Percentiles rank a stretch among this genome's conserved stretches.
phyloP scores from a whole-genome alignment of 2,888 invertebrate genomes.

The Myopa testacea region DNA sequence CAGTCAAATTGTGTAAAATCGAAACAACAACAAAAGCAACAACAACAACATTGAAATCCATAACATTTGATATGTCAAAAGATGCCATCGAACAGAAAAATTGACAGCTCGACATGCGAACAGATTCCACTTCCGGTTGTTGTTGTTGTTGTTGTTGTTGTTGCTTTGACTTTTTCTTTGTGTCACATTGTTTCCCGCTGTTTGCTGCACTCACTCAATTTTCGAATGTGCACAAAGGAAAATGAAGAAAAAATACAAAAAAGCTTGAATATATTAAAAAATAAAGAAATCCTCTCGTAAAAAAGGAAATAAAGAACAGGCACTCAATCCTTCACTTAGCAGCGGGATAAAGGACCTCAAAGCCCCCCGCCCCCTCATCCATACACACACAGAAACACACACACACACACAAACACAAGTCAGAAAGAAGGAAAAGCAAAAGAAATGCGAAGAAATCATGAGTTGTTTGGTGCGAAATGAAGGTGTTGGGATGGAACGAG shows the following conservation, averaged over 20 bases:
- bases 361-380: background rate
- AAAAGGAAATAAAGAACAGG: too few relatives aligned
- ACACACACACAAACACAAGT: background rate
- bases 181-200: background rate
- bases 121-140: slow-evolving; percentile 10
- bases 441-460: background rate
- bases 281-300: background rate
- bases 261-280: background rate
- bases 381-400: slow-evolving; percentile 12
- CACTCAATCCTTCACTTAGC: too few relatives aligned
- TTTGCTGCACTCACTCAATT: background rate
- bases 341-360: too few relatives aligned
- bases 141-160: background rate
- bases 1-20: too few relatives aligned
- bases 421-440: background rate
- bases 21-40: background rate
- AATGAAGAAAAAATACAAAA: background rate
- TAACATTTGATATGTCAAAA: slow-evolving; percentile 10
- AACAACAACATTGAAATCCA: background rate
- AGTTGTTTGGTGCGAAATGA: background rate
- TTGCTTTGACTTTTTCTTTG: background rate
- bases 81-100: background rate
- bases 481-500: background rate
- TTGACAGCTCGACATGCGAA: slow-evolving; percentile 24
- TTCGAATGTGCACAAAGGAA: background rate